These are phyloP conservation scores for Chelmon rostratus DNA, from an alignment of 2,797 vertebrate species.

Conservation along the genomic window DNA sequence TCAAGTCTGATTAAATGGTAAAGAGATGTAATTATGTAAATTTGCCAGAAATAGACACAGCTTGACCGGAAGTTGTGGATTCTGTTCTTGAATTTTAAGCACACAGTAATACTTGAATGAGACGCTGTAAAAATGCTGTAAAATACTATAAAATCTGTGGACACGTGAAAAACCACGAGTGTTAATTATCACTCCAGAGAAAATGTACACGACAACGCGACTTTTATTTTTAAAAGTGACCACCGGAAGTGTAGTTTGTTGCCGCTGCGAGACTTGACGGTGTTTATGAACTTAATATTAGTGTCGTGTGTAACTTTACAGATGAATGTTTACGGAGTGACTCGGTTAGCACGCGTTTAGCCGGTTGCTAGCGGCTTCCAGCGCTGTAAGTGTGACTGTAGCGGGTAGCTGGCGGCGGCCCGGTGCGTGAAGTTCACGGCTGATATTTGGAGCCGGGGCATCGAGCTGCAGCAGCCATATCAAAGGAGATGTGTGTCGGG, in stretches of 20 bases:
- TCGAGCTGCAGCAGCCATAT: neutral
- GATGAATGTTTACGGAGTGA: no score
- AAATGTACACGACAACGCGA: rapidly evolving
- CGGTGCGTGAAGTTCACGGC: neutral
- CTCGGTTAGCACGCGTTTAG: neutral
- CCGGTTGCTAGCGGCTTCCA: no score
- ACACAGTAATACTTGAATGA: no score
- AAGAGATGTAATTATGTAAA: no score
- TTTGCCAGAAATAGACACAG: no score
- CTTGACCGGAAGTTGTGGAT: no score
- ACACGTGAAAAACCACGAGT: neutral
- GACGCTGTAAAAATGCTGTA: no score
- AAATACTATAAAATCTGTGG: no score
- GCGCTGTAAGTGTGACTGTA: neutral
- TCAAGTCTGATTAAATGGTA: neutral
- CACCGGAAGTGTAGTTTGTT: neutral
- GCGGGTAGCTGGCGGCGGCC: neutral
- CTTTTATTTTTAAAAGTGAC: neutral
- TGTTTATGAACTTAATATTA: neutral
- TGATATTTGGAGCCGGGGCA: neutral
- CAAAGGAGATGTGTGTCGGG: neutral
- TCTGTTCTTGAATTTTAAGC: no score
- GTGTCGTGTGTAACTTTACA: neutral
- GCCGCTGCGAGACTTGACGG: rapidly evolving
- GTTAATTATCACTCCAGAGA: neutral